Conservation (phyloP, 2,113 vertebrate genomes). For the Puffinus mauretanicus region DNA sequence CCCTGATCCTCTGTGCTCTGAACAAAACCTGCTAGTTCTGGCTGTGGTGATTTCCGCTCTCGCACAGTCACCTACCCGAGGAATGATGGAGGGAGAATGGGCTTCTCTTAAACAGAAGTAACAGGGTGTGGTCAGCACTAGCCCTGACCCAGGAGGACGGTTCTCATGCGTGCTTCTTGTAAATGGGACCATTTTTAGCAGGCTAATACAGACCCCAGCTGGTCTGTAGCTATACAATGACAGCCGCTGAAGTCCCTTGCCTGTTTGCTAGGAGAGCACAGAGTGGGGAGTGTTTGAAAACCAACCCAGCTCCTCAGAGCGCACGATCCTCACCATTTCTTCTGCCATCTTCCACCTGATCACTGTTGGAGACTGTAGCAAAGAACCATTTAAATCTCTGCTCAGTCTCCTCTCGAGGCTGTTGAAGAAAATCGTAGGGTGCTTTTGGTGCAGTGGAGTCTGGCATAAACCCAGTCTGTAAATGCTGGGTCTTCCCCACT, state of each 20-base stretch:
- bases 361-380: neutral
- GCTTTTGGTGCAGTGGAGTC: neutral
- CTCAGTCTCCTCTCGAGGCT: accelerated
- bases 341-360: neutral
- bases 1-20: neutral
- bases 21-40: neutral
- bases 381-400: neutral
- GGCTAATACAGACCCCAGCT: neutral
- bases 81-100: neutral
- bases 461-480: neutral
- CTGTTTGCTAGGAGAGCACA: neutral
- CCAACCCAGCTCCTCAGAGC: neutral
- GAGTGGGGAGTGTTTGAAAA: neutral
- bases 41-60: neutral
- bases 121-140: neutral
- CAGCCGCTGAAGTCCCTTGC: neutral
- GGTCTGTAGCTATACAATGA: neutral
- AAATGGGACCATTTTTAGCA: neutral
- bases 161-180: neutral
- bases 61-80: neutral
- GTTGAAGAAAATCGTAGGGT: neutral
- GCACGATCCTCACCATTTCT: neutral
- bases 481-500: neutral
- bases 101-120: neutral
- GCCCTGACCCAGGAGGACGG: neutral